Evolutionary conservation across 2,797 vertebrate genomes (phyloP), one percentile per base, ranked within the genome.

Genomic region (Myripristis jacobus): DNA sequence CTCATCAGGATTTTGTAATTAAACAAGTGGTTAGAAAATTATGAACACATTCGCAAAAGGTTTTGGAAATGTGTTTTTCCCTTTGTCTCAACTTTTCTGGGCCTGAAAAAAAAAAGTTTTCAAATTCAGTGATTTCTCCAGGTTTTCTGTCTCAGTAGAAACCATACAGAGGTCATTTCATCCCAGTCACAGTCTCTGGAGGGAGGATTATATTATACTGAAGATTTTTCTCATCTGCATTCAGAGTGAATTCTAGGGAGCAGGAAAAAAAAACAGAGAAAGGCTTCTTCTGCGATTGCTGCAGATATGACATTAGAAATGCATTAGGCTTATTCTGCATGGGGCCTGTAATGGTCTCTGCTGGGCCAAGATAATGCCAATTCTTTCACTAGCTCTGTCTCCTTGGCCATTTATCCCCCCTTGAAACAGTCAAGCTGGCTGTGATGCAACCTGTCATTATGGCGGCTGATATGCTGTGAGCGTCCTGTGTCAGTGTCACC

Each of bases 401-500:
- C 77, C 54, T 24, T 55, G 61, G 53, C 62, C 57, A 64, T 75
- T 81, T 58, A 75, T 82, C 69, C 77, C 38, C 62, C 41, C 0
- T 43, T 58, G 72, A 73, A 74, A 70, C 66, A 55, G 68, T 66
- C 73, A 18, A 63, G 61, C 76, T 46, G 75, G 66, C 73, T 9
- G 22, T 54, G 67, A 31, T 46, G 21, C 36, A 27, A 38, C 25
- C 54, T 70, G 67, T 84, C 83, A 79, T 85, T 78, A 75, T 0
- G 47, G 68, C 41, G 25, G 67, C 79, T 67, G 81, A 83, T 85
- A 77, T 75, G 81, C 83, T 64, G 84, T 1, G 59, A 88, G 84
- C 78, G 41, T 63, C 67, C 79, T 27, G 86, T 80, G 88, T 82
- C 85, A 68, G 73, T 71, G 85, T 90, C 87, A 85, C 83, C 85